Evolutionary conservation across 2,113 vertebrate genomes (phyloP).

Genomic region (Tiliqua scincoides): DNA sequence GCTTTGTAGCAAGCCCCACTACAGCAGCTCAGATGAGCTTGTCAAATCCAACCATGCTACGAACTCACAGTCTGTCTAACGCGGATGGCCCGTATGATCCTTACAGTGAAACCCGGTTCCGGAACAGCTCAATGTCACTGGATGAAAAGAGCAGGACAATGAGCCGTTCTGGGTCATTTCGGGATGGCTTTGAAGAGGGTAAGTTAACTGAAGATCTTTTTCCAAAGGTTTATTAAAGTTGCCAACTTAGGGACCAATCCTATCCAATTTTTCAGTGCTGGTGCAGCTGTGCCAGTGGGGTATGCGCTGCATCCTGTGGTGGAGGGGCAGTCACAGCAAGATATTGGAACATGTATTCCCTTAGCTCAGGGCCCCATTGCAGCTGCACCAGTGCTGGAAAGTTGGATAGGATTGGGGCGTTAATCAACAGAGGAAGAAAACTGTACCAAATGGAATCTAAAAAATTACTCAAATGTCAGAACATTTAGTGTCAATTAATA

Average conservation of each 20-base stretch:
- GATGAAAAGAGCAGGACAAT: constrained; percentile 95
- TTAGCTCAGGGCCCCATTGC: too few relatives aligned
- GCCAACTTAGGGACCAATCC: too few relatives aligned
- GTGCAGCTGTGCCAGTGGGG: too few relatives aligned
- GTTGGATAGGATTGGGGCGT: neutral
- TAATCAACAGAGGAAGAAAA: neutral
- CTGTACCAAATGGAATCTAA: neutral
- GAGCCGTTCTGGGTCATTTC: constrained; percentile 96
- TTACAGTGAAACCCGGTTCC: constrained; percentile 86
- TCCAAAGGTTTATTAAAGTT: neutral
- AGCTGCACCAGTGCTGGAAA: too few relatives aligned
- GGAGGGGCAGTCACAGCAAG: too few relatives aligned
- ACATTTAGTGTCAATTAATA: neutral
- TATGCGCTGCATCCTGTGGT: too few relatives aligned
- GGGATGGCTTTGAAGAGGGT: constrained; percentile 99
- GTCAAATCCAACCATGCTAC: constrained; percentile 82
- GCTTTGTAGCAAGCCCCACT: constrained; percentile 87
- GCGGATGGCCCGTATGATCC: constrained; percentile 87
- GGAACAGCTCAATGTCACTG: constrained; percentile 96
- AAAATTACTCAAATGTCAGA: neutral
- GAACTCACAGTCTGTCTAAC: constrained; percentile 93
- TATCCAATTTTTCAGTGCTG: too few relatives aligned
- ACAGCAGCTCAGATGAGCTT: constrained; percentile 89
- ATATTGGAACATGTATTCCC: too few relatives aligned
- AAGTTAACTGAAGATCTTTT: constrained; percentile 44